These are phyloP conservation scores for Eubasilissa splendida DNA, from an alignment of 2,888 invertebrate genomes.

Conservation along the genomic window DNA sequence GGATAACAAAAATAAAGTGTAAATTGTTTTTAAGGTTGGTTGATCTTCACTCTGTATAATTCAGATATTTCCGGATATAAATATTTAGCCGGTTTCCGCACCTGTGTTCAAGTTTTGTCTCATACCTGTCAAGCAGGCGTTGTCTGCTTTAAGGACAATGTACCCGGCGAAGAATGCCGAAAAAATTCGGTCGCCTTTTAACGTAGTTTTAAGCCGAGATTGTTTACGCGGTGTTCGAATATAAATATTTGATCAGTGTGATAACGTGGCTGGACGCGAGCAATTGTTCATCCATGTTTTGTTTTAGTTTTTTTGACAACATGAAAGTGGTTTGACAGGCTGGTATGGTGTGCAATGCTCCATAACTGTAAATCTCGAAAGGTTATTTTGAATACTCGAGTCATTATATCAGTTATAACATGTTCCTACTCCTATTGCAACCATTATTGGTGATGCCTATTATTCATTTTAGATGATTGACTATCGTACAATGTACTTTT, in stretches of 20 bases:
- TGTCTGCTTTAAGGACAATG: slow-evolving; percentile 48
- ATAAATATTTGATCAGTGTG: slow-evolving; percentile 1
- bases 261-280: background rate
- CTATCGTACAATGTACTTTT: too few species aligned
- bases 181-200: slow-evolving; percentile 24
- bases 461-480: too few species aligned
- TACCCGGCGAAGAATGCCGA: slow-evolving; percentile 48
- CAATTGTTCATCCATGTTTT: background rate
- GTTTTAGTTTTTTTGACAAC: slow-evolving; percentile 23
- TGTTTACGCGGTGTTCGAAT: slow-evolving; percentile 28
- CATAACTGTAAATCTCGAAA: slow-evolving; percentile 41
- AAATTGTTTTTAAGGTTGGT: slow-evolving; percentile 44
- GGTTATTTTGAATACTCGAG: slow-evolving; percentile 43
- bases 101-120: slow-evolving; percentile 31
- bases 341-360: slow-evolving; percentile 29
- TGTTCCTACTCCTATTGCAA: background rate
- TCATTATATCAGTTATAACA: slow-evolving; percentile 1
- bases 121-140: slow-evolving; percentile 54
- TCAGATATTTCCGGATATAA: background rate
- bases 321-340: slow-evolving; percentile 43
- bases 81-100: background rate
- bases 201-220: slow-evolving; percentile 11
- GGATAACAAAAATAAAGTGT: slow-evolving; percentile 39
- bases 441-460: too few species aligned
- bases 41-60: slow-evolving; percentile 9